A percentile compares a stretch with the other conserved stretches of the same genome.
phyloP scores from a whole-genome alignment of 1,140 invertebrate species.

The Popillia japonica region DNA sequence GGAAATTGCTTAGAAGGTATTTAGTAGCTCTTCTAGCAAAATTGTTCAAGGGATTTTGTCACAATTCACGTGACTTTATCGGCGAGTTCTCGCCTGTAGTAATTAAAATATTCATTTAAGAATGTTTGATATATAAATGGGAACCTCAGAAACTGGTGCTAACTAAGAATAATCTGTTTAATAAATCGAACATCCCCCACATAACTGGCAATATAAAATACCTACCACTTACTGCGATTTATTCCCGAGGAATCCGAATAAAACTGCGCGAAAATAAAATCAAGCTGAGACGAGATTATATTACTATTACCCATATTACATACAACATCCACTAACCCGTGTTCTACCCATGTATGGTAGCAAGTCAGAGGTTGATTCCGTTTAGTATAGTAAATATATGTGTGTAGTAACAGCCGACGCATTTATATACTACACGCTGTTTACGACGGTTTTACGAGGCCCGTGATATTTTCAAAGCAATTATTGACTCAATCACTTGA shows the following conservation, averaged over 20 bases:
- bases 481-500: slow-evolving; percentile 33
- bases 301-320: not conserved
- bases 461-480: slow-evolving; percentile 32
- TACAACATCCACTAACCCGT: not conserved
- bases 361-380: not conserved
- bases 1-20: too few species aligned
- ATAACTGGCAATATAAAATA: too few species aligned
- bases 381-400: not conserved
- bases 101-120: too few species aligned
- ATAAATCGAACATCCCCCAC: too few species aligned
- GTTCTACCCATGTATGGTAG: not conserved
- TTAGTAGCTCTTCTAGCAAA: too few species aligned
- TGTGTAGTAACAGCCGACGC: not conserved
- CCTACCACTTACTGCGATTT: not conserved
- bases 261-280: not conserved
- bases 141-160: too few species aligned
- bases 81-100: too few species aligned
- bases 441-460: slow-evolving; percentile 21
- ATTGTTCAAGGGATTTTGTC: too few species aligned
- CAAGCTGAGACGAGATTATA: not conserved
- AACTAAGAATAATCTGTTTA: too few species aligned
- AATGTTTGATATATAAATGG: too few species aligned
- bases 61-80: too few species aligned
- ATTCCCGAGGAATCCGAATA: not conserved
- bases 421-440: slow-evolving; percentile 1